These are phyloP conservation scores for Drosophila biarmipes DNA, from an alignment of 1,140 invertebrate species.

Conservation along the genomic window DNA sequence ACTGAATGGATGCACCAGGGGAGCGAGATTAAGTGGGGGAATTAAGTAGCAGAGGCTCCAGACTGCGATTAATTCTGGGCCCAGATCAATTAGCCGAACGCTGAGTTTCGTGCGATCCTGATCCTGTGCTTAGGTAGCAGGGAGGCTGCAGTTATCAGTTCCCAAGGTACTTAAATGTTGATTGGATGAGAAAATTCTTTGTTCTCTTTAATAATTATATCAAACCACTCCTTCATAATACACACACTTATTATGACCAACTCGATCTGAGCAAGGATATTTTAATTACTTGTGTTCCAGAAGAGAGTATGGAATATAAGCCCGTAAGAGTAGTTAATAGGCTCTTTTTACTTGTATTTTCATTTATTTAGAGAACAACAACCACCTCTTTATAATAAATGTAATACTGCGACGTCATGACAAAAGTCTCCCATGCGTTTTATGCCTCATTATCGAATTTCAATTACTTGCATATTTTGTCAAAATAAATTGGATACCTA, in stretches of 20 bases:
- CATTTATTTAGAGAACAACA: no score
- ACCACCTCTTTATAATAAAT: not conserved
- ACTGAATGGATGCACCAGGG: slow-evolving; percentile 23
- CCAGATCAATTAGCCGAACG: slow-evolving; percentile 34
- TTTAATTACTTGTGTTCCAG: no score
- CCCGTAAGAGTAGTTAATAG: no score
- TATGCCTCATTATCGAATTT: slow-evolving; percentile 20
- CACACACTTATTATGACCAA: no score
- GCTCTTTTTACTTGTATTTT: no score
- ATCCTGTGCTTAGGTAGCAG: not conserved
- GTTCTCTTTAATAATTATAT: not conserved
- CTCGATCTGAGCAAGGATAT: no score
- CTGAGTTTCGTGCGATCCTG: slow-evolving; percentile 3
- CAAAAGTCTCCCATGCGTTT: slow-evolving; percentile 4
- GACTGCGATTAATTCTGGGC: slow-evolving; percentile 26
- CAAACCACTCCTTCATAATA: not conserved
- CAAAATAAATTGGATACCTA: slow-evolving; percentile 12
- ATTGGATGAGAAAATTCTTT: not conserved
- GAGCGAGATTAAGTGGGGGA: slow-evolving; percentile 1
- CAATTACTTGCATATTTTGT: slow-evolving; percentile 25
- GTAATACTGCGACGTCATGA: slow-evolving; percentile 2
- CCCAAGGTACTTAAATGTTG: not conserved
- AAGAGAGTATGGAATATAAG: no score
- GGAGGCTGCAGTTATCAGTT: not conserved
- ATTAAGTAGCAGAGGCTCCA: slow-evolving; percentile 31